Conservation (phyloP, 1,140 invertebrate genomes). For the Eulimnadia texana region DNA sequence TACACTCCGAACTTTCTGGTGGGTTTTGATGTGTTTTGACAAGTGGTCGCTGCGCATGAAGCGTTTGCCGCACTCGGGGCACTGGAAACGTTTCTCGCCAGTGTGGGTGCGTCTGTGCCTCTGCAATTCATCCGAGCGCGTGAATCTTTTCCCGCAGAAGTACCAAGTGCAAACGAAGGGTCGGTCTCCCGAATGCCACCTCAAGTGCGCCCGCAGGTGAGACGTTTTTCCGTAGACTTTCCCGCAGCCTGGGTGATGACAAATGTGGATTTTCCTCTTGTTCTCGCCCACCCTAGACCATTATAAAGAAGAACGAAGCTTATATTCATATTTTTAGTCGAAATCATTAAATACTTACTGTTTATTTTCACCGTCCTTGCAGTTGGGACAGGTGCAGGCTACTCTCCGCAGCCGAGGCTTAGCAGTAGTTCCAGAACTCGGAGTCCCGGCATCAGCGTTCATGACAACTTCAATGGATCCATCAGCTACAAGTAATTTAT, state of each 20-base stretch:
- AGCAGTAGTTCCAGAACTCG: constrained; percentile 21
- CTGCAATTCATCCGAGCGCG: constrained; percentile 88
- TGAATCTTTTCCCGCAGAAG: constrained; percentile 58
- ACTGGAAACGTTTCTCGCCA: constrained; percentile 77
- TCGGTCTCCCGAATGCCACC: constrained; percentile 46
- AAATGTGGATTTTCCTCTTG: constrained; percentile 75
- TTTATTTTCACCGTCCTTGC: constrained; percentile 68
- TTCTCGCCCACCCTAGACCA: constrained; percentile 1
- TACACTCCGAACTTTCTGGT: constrained; percentile 45
- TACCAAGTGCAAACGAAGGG: constrained; percentile 43
- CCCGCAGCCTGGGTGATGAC: constrained; percentile 42
- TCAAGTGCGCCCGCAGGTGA: constrained; percentile 51
- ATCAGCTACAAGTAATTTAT: constrained; percentile 21
- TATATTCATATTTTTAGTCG: constrained; percentile 8
- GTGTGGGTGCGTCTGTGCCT: constrained; percentile 76
- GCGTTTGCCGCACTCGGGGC: constrained; percentile 62
- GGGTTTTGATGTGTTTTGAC: constrained; percentile 74
- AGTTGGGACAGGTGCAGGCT: constrained; percentile 94
- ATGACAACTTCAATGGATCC: constrained; percentile 22
- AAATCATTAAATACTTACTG: constrained; percentile 19
- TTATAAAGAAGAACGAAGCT: neutral
- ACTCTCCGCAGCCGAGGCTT: constrained; percentile 56
- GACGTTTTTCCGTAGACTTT: constrained; percentile 58
- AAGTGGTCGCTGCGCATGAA: constrained; percentile 80
- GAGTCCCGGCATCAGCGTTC: constrained; percentile 4